Evolutionary conservation across 1,140 invertebrate genomes (phyloP).

Genomic region (Lepidurus couesii): DNA sequence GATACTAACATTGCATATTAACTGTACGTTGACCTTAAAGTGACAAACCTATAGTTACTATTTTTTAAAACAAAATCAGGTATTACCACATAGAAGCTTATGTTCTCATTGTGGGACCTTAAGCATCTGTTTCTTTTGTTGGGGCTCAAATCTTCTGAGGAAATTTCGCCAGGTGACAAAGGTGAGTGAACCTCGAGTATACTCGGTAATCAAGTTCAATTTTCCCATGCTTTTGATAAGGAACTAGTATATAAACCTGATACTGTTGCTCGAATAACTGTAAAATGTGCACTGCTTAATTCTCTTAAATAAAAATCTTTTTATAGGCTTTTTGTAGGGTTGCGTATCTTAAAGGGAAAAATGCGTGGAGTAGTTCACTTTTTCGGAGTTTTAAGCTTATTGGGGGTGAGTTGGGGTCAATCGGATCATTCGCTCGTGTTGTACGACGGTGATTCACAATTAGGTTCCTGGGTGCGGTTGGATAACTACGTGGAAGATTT

Average conservation of each 20-base stretch:
- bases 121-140: not conserved
- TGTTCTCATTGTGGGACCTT: not conserved
- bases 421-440: constrained; percentile 25
- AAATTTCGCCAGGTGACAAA: not conserved
- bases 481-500: constrained; percentile 33
- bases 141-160: not conserved
- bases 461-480: constrained; percentile 28
- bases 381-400: not conserved
- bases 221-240: constrained; percentile 2
- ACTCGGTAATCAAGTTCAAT: not conserved
- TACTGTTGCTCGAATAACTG: not conserved
- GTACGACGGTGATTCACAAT: constrained; percentile 27
- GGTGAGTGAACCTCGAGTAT: not conserved
- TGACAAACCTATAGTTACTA: too few relatives aligned
- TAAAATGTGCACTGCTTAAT: not conserved
- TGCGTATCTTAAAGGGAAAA: not conserved
- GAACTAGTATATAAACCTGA: not conserved
- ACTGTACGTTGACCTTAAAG: too few relatives aligned
- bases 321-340: not conserved
- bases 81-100: not conserved
- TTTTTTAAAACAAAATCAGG: too few relatives aligned
- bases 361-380: not conserved
- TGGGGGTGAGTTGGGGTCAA: constrained; percentile 22
- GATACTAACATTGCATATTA: too few relatives aligned
- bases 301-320: not conserved